Evolutionary conservation across 2,113 vertebrate genomes (phyloP).

Genomic region (Sminthopsis crassicaudata): DNA sequence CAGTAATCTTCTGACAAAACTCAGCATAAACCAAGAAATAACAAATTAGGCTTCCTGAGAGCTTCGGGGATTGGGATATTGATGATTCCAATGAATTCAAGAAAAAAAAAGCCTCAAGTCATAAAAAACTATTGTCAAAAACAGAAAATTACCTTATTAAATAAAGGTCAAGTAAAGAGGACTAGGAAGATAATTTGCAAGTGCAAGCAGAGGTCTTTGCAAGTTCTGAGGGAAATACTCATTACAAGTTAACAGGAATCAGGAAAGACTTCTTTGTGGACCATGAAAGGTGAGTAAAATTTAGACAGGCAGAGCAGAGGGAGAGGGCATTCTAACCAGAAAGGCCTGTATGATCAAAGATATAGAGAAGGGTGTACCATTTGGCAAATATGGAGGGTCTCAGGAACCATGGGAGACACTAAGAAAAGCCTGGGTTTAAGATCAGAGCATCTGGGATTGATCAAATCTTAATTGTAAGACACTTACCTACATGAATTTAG

Average conservation of each 20-base stretch:
- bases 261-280: neutral
- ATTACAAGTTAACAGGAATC: neutral
- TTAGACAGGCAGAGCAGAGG: neutral
- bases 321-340: neutral
- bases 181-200: conserved; percentile 23
- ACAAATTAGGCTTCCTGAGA: conserved; percentile 42
- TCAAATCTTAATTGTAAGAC: neutral
- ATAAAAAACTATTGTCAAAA: conserved; percentile 66
- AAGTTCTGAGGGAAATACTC: neutral
- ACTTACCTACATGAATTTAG: neutral
- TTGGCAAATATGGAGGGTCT: neutral
- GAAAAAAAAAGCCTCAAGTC: conserved; percentile 49
- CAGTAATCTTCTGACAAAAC: conserved; percentile 49
- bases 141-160: conserved; percentile 68
- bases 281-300: neutral
- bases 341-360: too few relatives aligned
- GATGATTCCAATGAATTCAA: conserved; percentile 66
- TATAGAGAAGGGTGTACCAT: too few relatives aligned
- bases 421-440: neutral
- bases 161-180: conserved; percentile 61
- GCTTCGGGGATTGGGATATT: conserved; percentile 43
- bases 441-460: neutral
- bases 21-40: conserved; percentile 59
- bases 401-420: neutral
- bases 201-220: neutral